Evolutionary conservation across 2,113 vertebrate species (phyloP), one percentile per base, ranked within the genome.

Genomic region (Plecotus auritus): DNA sequence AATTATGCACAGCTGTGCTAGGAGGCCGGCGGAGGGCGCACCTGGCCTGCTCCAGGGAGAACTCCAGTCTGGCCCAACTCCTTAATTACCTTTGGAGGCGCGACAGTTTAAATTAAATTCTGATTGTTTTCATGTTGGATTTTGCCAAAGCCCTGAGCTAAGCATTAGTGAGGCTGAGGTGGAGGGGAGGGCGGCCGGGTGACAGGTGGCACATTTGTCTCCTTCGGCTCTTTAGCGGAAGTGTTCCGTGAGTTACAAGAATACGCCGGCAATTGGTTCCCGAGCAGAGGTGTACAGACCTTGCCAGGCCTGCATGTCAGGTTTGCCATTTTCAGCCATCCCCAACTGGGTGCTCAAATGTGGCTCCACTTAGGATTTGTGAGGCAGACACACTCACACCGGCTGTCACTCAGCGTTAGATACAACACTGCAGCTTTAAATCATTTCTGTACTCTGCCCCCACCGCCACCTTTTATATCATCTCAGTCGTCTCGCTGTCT

Each of bases 81-180:
- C 97, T 97, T 88, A 37, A 95, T 97, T 97, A 97, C 91, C 77
- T 96, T 85, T 30, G 1, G 85, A 97, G 94, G 67, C 35, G 77
- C 35, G 64, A 0, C 70, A 81, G 45, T 94, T 98, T 93, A 92
- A 97, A 93, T 97, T 85, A 88, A 42, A 91, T 96, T 96, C 56
- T 80, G 59, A 49, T 91, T 96, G 88, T 95, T 97, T 98, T 95
- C 61, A 9, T 85, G 93, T 97, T 96, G 42, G 28, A n/a, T 97
- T 80, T 90, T 95, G 51, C 92, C 42, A 40, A 61, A 74, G 49
- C 73, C 90, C 95, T 47, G 92, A 85, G 88, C 89, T 80, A 90
- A 97, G 74, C 49, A 6, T 28, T 59, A 26, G 18, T 37, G 47
- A 91, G 72, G 83, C 70, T 13, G 3, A 49, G 13, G 4, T 40